Conservation (phyloP, 2,888 invertebrate species). For the Brenthis hecate region DNA sequence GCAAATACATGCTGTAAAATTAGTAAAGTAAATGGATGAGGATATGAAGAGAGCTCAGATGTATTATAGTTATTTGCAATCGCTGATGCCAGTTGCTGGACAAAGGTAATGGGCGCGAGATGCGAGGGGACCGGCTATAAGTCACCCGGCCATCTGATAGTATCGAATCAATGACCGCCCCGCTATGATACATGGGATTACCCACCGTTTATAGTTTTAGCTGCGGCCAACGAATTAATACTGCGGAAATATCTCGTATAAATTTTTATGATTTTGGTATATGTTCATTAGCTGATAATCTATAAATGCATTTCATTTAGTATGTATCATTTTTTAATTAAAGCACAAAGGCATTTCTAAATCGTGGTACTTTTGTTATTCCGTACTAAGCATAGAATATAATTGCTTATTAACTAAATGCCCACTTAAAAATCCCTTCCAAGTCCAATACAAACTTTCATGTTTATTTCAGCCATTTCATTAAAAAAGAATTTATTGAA, state of each 20-base stretch:
- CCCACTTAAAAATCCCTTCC: too few species aligned
- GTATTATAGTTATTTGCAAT: slow-evolving; percentile 54
- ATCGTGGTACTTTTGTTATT: too few species aligned
- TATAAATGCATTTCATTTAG: slow-evolving; percentile 13
- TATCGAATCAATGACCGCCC: slow-evolving; percentile 79
- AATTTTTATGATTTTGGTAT: slow-evolving; percentile 54
- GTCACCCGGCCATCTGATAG: slow-evolving; percentile 73
- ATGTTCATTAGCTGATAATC: slow-evolving; percentile 42
- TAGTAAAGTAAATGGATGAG: slow-evolving; percentile 77
- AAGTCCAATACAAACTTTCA: too few species aligned
- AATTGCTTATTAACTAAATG: too few species aligned
- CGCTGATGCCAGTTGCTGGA: slow-evolving; percentile 41
- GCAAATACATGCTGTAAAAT: slow-evolving; percentile 74
- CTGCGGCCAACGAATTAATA: slow-evolving; percentile 71
- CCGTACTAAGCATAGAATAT: too few species aligned
- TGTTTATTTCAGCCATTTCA: too few species aligned
- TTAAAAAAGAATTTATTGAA: too few species aligned
- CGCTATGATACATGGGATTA: slow-evolving; percentile 78
- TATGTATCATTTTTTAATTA: too few species aligned
- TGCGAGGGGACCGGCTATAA: slow-evolving; percentile 71
- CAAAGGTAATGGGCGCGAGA: slow-evolving; percentile 64
- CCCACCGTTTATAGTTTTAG: slow-evolving; percentile 78
- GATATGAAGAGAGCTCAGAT: slow-evolving; percentile 65
- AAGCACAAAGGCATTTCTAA: too few species aligned
- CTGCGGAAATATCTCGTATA: slow-evolving; percentile 68